Evolutionary conservation across 2,113 vertebrate species (phyloP), one percentile per base, ranked within the genome.

Genomic region (Penelope pileata): DNA sequence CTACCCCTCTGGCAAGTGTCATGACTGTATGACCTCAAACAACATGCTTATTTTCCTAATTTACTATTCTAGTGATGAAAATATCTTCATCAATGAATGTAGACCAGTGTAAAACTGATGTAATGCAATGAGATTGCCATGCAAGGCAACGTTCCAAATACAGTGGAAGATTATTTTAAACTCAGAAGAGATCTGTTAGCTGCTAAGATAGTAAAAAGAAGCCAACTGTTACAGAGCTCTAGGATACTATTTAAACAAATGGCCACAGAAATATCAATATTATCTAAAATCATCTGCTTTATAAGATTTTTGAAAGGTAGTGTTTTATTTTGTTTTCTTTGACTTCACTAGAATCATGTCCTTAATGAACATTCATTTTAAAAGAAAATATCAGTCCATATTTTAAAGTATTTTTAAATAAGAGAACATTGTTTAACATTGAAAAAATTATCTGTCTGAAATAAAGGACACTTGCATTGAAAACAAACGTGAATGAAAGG

Each of bases 241-340:
- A 78, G 22, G 63, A 51, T 27, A 51, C 7, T 72, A 88, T 88
- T 91, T 92, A 95, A 91, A 82, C 4, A 69, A 78, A 78, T 72
- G 88, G 40, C 16, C n/a, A 86, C 10, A 75, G 62, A 92, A 90
- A 86, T 88, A 92, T 69, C 48, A 36, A 92, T 86, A 78, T 72
- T 89, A 89, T 88, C 59, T 86, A 80, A 91, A 92, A 81, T 76
- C 0, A 58, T 86, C 88, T 78, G n/a, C 68, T 88, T 83, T 92
- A 88, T 87, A 86, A 91, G 64, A n/a, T 9, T 50, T 88, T 92
- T 81, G n/a, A n/a, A n/a, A n/a, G n/a, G n/a, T n/a, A n/a, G n/a
- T n/a, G n/a, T n/a, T n/a, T n/a, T n/a, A n/a, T n/a, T n/a, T n/a
- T 53, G 15, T 36, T 36, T 60, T 32, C n/a, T 13, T 21, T 70